Evolutionary conservation across 37 sponge, comb jelly and placozoan species (phyloP).

Genomic region (Crambe crambe): DNA sequence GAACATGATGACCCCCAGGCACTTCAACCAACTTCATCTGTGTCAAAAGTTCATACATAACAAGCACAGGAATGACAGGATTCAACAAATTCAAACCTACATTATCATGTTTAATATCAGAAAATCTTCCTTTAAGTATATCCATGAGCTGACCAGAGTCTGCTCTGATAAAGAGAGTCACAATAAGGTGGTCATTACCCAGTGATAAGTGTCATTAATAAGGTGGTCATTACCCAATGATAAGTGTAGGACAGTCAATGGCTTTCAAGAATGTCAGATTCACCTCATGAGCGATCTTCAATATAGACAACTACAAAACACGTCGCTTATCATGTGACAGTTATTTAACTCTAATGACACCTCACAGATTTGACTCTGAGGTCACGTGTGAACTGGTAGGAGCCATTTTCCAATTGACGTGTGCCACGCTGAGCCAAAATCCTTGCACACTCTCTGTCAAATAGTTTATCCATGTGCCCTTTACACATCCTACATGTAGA

Average conservation of each 20-base stretch:
- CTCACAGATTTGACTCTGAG: conserved; percentile 35
- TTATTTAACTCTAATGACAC: too few species aligned
- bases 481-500: conserved; percentile 43
- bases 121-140: too few species aligned
- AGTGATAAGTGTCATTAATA: conserved; percentile 31
- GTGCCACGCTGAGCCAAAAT: conserved; percentile 35
- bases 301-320: conserved; percentile 23
- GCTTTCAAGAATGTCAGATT: conserved; percentile 23
- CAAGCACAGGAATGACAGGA: too few species aligned
- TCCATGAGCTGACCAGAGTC: too few species aligned
- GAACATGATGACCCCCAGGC: conserved; percentile 51
- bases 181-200: conserved; percentile 21
- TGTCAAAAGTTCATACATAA: background rate
- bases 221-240: conserved; percentile 33
- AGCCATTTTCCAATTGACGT: conserved; percentile 13
- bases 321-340: too few species aligned
- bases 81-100: too few species aligned
- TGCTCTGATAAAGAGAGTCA: too few species aligned
- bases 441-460: conserved; percentile 30
- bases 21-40: conserved; percentile 29
- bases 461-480: conserved; percentile 34
- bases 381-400: conserved; percentile 65
- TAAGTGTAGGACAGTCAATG: conserved; percentile 34
- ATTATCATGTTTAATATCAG: too few species aligned
- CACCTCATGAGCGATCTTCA: conserved; percentile 12